Conservation (phyloP, 2,888 invertebrate genomes). For the Agrochola lychnidis region DNA sequence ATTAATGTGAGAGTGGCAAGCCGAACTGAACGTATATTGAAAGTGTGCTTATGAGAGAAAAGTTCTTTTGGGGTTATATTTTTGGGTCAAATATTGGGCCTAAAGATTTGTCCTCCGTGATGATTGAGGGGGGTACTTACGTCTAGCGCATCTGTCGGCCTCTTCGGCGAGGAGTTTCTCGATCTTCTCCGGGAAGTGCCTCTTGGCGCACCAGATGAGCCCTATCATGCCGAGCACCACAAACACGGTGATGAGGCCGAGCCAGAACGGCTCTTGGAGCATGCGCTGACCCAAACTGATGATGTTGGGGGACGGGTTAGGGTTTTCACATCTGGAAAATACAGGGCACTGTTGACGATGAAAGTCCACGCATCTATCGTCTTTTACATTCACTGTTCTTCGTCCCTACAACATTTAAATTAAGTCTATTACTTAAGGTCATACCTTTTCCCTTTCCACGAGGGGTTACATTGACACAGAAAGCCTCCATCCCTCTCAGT, state of each 20-base stretch:
- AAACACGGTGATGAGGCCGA: constrained; percentile 96
- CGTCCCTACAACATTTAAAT: background rate
- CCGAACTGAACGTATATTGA: constrained; percentile 66
- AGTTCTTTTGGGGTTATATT: constrained; percentile 65
- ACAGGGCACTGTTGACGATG: background rate
- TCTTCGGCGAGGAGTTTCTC: constrained; percentile 96
- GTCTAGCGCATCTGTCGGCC: constrained; percentile 93
- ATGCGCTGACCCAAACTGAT: constrained; percentile 93
- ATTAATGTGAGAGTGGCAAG: constrained; percentile 72
- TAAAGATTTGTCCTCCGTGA: constrained; percentile 82
- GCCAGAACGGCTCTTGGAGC: constrained; percentile 97
- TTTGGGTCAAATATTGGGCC: constrained; percentile 67
- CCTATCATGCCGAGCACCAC: constrained; percentile 95
- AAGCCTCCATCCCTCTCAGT: constrained; percentile 92
- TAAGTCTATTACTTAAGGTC: background rate
- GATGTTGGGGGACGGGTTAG: constrained; percentile 89
- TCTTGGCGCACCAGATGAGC: constrained; percentile 95
- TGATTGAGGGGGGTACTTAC: constrained; percentile 82
- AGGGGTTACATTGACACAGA: constrained; percentile 94
- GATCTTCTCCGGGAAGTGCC: constrained; percentile 96
- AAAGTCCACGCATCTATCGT: too few relatives aligned
- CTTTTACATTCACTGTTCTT: background rate
- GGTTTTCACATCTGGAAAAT: constrained; percentile 92
- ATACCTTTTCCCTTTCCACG: constrained; percentile 89
- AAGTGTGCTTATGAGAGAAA: constrained; percentile 68